Percentiles rank a stretch among this genome's conserved stretches.
These are phyloP conservation scores for Trididemnum clinides DNA, from an alignment of 23 tunicate genomes.

Conservation along the genomic window DNA sequence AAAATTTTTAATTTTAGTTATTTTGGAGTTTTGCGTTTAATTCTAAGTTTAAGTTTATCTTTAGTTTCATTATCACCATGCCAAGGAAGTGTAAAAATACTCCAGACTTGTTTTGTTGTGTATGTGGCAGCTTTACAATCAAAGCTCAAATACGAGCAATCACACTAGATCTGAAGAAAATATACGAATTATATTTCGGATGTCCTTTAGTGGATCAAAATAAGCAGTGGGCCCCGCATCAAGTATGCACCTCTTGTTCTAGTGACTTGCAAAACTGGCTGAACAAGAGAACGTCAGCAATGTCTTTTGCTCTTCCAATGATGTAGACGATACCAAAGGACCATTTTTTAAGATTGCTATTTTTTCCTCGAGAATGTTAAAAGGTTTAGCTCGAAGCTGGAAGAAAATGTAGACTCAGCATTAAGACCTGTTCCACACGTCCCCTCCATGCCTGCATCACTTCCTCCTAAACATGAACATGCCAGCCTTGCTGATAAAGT, in stretches of 20 bases:
- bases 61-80: constrained; percentile 9
- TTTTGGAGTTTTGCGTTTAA: neutral
- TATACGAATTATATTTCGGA: constrained; percentile 29
- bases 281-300: constrained; percentile 25
- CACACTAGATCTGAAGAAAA: constrained; percentile 24
- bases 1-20: neutral
- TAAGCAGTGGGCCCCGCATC: constrained; percentile 34
- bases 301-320: constrained; percentile 26
- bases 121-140: constrained; percentile 8
- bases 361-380: constrained; percentile 26
- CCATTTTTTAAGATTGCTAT: constrained; percentile 6
- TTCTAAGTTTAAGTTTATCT: neutral
- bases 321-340: constrained; percentile 5
- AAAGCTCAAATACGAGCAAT: constrained; percentile 15
- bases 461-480: constrained; percentile 21
- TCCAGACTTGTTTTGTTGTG: constrained; percentile 28
- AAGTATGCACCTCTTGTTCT: constrained; percentile 16
- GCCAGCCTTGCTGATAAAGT: constrained; percentile 23
- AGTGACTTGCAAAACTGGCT: constrained; percentile 24
- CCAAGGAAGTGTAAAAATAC: constrained; percentile 27
- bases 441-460: constrained; percentile 14
- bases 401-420: constrained; percentile 32
- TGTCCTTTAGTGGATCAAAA: constrained; percentile 28
- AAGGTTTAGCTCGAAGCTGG: constrained; percentile 4
- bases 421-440: constrained; percentile 23